A percentile compares a stretch with the other conserved stretches of the same genome.
Conservation (phyloP, 1,140 invertebrate genomes). For the Bombus soroeensis region DNA sequence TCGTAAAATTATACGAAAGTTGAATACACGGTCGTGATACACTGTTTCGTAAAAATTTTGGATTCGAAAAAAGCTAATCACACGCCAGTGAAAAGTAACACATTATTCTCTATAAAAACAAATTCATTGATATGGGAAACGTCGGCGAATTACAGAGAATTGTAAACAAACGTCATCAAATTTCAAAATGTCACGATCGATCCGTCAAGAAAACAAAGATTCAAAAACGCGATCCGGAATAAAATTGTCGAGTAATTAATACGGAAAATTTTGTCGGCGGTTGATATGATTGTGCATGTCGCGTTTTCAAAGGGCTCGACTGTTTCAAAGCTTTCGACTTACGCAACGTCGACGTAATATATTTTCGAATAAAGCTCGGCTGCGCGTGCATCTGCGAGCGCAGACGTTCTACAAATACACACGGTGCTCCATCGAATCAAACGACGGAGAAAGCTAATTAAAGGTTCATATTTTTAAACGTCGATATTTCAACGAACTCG, state of each 20-base stretch:
- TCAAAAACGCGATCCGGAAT: background rate
- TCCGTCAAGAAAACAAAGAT: background rate
- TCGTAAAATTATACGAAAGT: background rate
- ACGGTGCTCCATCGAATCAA: conserved; percentile 4
- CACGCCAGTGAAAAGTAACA: background rate
- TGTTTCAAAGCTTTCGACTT: conserved; percentile 59
- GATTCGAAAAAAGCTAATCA: background rate
- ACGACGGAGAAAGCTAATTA: conserved; percentile 33
- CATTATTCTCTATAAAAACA: background rate
- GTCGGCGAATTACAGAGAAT: background rate
- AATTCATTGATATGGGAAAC: no score
- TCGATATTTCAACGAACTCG: background rate
- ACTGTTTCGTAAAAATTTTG: background rate
- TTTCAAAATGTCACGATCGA: conserved; percentile 8
- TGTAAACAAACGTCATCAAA: background rate
- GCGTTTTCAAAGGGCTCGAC: conserved; percentile 52
- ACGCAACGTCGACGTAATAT: conserved; percentile 48
- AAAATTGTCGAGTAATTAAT: conserved; percentile 46
- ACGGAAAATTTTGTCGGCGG: conserved; percentile 36
- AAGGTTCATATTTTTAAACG: conserved; percentile 23
- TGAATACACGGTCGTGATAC: background rate
- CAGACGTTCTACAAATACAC: conserved; percentile 21
- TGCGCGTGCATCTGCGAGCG: background rate
- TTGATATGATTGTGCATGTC: conserved; percentile 23
- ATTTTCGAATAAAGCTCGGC: conserved; percentile 33